Evolutionary conservation across 2,797 vertebrate genomes (phyloP).

Genomic region (Taeniopygia guttata): DNA sequence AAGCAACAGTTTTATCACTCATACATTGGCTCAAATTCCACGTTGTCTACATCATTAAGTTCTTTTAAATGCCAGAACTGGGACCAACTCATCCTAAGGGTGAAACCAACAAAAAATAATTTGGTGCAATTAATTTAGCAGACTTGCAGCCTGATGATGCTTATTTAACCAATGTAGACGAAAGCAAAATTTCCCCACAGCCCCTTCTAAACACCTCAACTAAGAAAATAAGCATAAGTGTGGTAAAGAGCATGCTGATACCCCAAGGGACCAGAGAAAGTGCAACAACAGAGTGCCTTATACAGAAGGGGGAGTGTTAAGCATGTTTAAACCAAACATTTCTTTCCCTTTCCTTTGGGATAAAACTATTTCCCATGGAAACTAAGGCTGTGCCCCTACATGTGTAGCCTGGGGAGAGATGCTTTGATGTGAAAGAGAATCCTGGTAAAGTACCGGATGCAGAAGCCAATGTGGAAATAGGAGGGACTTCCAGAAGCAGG

Average conservation of each 20-base stretch:
- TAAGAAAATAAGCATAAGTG: slow-evolving; percentile 28
- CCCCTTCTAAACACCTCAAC: slow-evolving; percentile 38
- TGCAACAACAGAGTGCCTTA: slow-evolving; percentile 22
- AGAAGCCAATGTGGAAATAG: slow-evolving; percentile 74
- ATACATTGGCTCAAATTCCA: not conserved
- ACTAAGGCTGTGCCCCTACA: slow-evolving; percentile 72
- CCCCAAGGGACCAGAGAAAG: slow-evolving; percentile 40
- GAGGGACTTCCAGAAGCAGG: slow-evolving; percentile 77
- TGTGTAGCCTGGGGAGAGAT: slow-evolving; percentile 63
- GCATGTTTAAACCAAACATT: slow-evolving; percentile 68
- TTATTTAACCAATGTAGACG: slow-evolving; percentile 22
- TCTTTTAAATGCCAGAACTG: not conserved
- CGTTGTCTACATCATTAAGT: not conserved
- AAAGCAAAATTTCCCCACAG: slow-evolving; percentile 4
- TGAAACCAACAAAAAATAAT: not conserved
- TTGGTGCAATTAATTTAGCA: slow-evolving; percentile 12
- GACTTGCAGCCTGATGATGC: not conserved
- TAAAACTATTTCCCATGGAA: slow-evolving; percentile 73
- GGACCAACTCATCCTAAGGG: not conserved
- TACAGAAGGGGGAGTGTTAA: slow-evolving; percentile 57
- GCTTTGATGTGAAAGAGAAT: slow-evolving; percentile 79
- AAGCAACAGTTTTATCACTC: not conserved
- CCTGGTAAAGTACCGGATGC: slow-evolving; percentile 68
- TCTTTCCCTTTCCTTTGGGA: slow-evolving; percentile 73
- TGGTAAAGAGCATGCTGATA: slow-evolving; percentile 36